A percentile compares a stretch with the other conserved stretches of the same genome.
These are phyloP conservation scores for Protosalanx chinensis DNA, from an alignment of 2,797 vertebrate genomes.

Conservation along the genomic window DNA sequence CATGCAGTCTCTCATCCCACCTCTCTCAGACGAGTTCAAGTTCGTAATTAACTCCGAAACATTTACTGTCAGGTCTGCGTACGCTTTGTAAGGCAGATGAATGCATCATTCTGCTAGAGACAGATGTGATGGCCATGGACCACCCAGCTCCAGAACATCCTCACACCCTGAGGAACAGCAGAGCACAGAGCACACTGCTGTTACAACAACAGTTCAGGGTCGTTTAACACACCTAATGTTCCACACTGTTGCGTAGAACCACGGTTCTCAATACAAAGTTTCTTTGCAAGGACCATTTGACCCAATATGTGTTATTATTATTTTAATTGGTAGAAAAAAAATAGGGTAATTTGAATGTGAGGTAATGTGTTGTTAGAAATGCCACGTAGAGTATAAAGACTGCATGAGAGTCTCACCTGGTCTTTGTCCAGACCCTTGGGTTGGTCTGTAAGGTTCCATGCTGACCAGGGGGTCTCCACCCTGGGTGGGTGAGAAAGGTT, in stretches of 20 bases:
- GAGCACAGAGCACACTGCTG: background rate
- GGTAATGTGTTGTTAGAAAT: too few species aligned
- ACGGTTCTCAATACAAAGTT: background rate
- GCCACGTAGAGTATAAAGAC: too few species aligned
- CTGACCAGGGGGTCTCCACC: background rate
- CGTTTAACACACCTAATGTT: background rate
- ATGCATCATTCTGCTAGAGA: conserved; percentile 27
- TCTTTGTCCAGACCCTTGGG: background rate
- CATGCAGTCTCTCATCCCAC: background rate
- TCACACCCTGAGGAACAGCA: conserved; percentile 43
- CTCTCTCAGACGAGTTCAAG: conserved; percentile 48
- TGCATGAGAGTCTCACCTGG: background rate
- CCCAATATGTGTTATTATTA: background rate
- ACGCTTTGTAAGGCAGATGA: conserved; percentile 51
- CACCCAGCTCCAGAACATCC: conserved; percentile 26
- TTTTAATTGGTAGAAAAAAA: too few species aligned
- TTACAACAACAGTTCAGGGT: background rate
- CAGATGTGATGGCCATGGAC: conserved; percentile 2
- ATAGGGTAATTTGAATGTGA: too few species aligned
- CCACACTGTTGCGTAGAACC: background rate
- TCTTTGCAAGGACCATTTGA: background rate
- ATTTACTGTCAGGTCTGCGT: conserved; percentile 72
- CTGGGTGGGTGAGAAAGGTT: too few species aligned
- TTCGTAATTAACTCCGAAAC: conserved; percentile 72
- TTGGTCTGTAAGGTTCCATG: conserved; percentile 3